Percentiles rank a stretch among this genome's conserved stretches.
Conservation (phyloP, 2,113 vertebrate species). For the Salminus brasiliensis region DNA sequence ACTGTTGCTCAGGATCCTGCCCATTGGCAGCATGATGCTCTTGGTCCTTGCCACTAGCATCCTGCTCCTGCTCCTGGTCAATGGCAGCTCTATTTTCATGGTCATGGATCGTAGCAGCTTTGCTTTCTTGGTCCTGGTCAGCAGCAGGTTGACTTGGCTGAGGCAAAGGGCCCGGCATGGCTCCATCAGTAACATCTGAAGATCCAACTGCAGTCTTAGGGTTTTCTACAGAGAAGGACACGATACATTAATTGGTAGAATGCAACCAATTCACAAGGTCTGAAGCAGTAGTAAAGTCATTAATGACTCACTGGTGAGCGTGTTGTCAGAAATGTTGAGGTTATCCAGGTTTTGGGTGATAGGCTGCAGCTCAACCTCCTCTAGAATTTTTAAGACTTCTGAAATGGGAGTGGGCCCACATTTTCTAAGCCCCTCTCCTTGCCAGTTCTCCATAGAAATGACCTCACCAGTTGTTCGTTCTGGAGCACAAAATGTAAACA, state of each 20-base stretch:
- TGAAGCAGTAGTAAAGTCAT: neutral
- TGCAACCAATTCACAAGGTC: neutral
- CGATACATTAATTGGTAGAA: neutral
- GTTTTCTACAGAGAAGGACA: conserved; percentile 53
- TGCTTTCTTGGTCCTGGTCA: neutral
- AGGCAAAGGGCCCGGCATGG: conserved; percentile 18
- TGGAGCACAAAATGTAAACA: conserved; percentile 54
- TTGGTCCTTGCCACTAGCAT: neutral
- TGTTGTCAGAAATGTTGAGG: conserved; percentile 48
- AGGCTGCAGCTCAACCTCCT: conserved; percentile 86
- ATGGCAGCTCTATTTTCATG: neutral
- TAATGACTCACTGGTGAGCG: conserved; percentile 41
- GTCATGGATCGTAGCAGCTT: neutral
- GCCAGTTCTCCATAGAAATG: conserved; percentile 76
- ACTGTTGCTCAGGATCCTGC: conserved; percentile 52
- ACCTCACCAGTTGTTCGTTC: conserved; percentile 83
- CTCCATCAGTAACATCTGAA: conserved; percentile 34
- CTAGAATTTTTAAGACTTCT: conserved; percentile 83
- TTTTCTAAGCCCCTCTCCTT: conserved; percentile 80
- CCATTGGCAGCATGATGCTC: neutral
- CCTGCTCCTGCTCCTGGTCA: neutral
- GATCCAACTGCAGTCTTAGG: conserved; percentile 28
- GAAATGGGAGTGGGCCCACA: conserved; percentile 84
- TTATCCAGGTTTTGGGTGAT: conserved; percentile 82
- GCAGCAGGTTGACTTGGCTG: conserved; percentile 9